A percentile compares a stretch with the other conserved stretches of the same genome.
Evolutionary conservation across 1,140 invertebrate species (phyloP).

Genomic region (Tetranychus urticae): DNA sequence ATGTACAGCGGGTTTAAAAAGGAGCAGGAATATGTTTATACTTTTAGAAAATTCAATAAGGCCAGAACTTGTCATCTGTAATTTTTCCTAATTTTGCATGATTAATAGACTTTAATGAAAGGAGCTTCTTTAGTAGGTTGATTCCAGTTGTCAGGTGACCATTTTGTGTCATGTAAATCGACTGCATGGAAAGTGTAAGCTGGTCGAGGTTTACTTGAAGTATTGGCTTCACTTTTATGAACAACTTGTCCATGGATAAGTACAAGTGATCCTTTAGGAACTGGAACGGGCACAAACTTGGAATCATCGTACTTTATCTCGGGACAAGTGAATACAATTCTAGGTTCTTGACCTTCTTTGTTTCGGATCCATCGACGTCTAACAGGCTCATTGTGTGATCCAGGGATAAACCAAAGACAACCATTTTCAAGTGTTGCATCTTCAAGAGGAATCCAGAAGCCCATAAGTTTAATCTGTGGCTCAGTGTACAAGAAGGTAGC

Average conservation of each 20-base stretch:
- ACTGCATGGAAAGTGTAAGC: neutral
- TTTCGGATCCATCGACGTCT: neutral
- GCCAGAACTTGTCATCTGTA: too few relatives aligned
- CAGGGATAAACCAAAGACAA: slow-evolving; percentile 69
- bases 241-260: neutral
- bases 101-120: neutral
- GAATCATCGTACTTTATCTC: neutral
- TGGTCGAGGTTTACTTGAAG: neutral
- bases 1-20: too few relatives aligned
- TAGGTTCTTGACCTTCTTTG: neutral
- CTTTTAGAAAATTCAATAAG: too few relatives aligned
- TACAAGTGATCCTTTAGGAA: neutral
- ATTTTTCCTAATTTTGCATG: too few relatives aligned
- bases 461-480: slow-evolving; percentile 19
- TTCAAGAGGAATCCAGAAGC: slow-evolving; percentile 29
- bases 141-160: neutral
- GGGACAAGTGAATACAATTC: neutral
- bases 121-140: neutral
- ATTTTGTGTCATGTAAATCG: neutral
- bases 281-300: neutral
- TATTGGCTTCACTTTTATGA: neutral
- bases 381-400: slow-evolving; percentile 38
- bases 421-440: slow-evolving; percentile 53
- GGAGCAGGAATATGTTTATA: too few relatives aligned
- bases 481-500: slow-evolving; percentile 31